Conservation (phyloP, 2,888 invertebrate genomes). For the Epirrita christyi region DNA sequence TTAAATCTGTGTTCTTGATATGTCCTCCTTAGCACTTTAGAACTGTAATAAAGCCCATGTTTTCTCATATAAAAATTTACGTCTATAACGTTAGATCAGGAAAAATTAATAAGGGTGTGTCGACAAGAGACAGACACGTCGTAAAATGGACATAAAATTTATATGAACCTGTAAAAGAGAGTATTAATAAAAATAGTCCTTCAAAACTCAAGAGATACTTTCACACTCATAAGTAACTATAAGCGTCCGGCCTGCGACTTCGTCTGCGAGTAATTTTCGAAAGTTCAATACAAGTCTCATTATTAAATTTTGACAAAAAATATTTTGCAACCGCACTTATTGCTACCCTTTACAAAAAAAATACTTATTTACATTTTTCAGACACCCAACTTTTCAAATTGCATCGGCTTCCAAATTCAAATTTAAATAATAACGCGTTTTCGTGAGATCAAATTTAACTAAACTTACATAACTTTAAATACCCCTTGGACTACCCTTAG, state of each 20-base stretch:
- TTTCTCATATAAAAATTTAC: constrained; percentile 24
- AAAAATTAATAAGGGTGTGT: constrained; percentile 61
- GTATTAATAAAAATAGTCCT: constrained; percentile 55
- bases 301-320: too few relatives aligned
- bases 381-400: too few relatives aligned
- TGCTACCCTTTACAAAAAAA: too few relatives aligned
- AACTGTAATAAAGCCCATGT: constrained; percentile 10
- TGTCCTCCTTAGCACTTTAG: not conserved
- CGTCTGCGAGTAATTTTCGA: too few relatives aligned
- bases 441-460: too few relatives aligned
- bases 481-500: too few relatives aligned
- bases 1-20: not conserved
- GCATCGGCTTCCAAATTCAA: too few relatives aligned
- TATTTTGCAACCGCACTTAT: too few relatives aligned
- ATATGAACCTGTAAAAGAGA: constrained; percentile 64
- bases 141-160: constrained; percentile 68
- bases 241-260: not conserved
- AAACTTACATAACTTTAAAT: too few relatives aligned
- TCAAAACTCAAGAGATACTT: constrained; percentile 24
- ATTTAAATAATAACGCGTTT: too few relatives aligned
- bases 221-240: not conserved
- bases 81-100: constrained; percentile 36
- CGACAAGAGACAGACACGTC: constrained; percentile 57
- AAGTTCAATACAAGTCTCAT: too few relatives aligned
- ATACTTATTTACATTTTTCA: too few relatives aligned